Evolutionary conservation across 2,113 vertebrate species (phyloP), one percentile per base, ranked within the genome.

Genomic region (Catagonus wagneri): DNA sequence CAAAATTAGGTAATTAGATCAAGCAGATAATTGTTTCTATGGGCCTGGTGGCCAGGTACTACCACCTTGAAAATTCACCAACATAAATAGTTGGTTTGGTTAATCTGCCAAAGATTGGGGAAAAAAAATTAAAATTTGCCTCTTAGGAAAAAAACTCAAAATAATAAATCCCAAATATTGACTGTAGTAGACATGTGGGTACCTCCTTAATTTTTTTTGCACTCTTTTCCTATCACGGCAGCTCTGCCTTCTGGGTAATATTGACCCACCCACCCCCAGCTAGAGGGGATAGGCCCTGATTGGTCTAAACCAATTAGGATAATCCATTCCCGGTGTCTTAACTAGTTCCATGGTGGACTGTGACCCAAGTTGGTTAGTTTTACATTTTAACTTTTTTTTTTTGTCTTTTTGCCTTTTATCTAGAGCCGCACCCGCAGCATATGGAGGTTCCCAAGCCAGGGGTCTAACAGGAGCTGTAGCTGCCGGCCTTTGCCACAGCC

Each of bases 21-120:
- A 93, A 94, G 36, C 83, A 90, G 65, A 56, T 91, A 88, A 91
- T 90, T 90, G 32, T 95, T 95, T 36, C 76, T 60, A 79, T n/a
- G 50, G 63, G 56, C 50, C 50, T 65, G 23, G 20, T 36, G 76
- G 61, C 36, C 76, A 90, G 36, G 76, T 90, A 88, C 87, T 44
- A 90, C 50, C 63, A 72, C 66, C 90, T 68, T 93, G 81, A 86
- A 78, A 72, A 90, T 4, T 58, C 78, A 90, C 61, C 27, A 61
- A 54, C 7, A 36, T 60, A 74, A 91, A 68, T 39, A 23, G 60
- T 96, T 68, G 78, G 72, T 87, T 60, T 87, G 32, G 19, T 87
- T 93, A 68, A 50, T 87, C 61, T 78, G 69, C 86, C 71, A 14
- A 81, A 93, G 27, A 78, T 63, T 44, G 44, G 8, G 8, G 8